A percentile compares a stretch with the other conserved stretches of the same genome.
These are phyloP conservation scores for Megaleporinus macrocephalus DNA, from an alignment of 2,113 vertebrate genomes.

Conservation along the genomic window DNA sequence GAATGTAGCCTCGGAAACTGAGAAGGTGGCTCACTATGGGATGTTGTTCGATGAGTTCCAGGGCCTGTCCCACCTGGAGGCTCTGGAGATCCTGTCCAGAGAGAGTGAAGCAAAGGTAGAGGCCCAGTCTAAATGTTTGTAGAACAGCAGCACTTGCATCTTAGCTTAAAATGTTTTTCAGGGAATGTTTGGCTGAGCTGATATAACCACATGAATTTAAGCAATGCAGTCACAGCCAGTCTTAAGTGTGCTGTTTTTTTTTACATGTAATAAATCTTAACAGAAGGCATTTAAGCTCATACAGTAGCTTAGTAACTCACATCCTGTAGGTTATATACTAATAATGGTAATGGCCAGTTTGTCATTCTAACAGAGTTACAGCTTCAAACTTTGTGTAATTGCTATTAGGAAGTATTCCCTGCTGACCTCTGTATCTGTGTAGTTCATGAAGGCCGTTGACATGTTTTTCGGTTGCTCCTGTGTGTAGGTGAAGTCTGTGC, in stretches of 20 bases:
- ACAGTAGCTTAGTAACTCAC: too few species aligned
- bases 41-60: constrained; percentile 97
- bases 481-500: constrained; percentile 85
- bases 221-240: too few species aligned
- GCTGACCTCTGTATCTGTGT: too few species aligned
- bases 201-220: too few species aligned
- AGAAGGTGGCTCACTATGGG: constrained; percentile 93
- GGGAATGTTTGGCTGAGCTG: too few species aligned
- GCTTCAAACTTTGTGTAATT: background rate
- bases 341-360: background rate
- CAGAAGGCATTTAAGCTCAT: too few species aligned
- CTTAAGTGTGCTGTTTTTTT: too few species aligned
- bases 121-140: background rate
- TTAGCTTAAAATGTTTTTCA: background rate
- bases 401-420: too few species aligned
- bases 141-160: background rate
- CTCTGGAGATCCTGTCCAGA: constrained; percentile 93
- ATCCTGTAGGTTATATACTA: background rate
- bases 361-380: background rate
- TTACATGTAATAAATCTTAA: too few species aligned
- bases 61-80: constrained; percentile 95
- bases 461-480: background rate
- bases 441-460: background rate
- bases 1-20: constrained; percentile 73
- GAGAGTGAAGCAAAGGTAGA: constrained; percentile 94